phyloP scores from a whole-genome alignment of 2,113 vertebrate species.

The Stercorarius parasiticus region DNA sequence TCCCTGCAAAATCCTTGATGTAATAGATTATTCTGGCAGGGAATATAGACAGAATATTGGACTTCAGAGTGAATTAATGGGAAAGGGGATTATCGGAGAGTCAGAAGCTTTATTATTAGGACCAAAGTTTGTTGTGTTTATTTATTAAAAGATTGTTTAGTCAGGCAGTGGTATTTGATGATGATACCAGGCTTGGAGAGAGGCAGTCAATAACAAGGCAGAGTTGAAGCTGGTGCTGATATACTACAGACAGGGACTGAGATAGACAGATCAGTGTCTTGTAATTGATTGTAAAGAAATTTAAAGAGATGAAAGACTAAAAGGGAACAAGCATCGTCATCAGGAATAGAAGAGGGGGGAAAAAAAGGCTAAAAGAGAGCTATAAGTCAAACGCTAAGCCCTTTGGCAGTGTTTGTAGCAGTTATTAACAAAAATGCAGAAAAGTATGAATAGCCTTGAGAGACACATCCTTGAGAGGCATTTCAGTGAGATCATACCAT shows the following conservation, averaged over 20 bases:
- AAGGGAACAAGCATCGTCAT: background rate
- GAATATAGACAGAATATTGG: background rate
- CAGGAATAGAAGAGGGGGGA: background rate
- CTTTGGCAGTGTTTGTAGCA: background rate
- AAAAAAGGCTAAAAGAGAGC: background rate
- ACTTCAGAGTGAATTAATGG: background rate
- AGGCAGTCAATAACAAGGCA: slow-evolving; percentile 45
- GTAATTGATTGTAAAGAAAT: slow-evolving; percentile 58
- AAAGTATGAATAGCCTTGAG: background rate
- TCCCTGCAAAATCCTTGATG: background rate
- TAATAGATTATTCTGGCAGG: background rate
- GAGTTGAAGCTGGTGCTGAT: slow-evolving; percentile 42
- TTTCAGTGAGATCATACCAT: background rate
- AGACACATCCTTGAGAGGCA: background rate
- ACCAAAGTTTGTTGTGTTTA: slow-evolving; percentile 20
- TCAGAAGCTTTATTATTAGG: slow-evolving; percentile 19
- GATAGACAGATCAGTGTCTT: slow-evolving; percentile 43
- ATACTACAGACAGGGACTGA: background rate
- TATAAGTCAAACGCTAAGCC: background rate
- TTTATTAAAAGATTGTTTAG: slow-evolving; percentile 46
- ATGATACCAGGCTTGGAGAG: background rate
- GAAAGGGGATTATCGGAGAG: background rate
- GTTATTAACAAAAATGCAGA: background rate
- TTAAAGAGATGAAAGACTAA: slow-evolving; percentile 17
- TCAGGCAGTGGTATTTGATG: slow-evolving; percentile 20